Evolutionary conservation across 2,113 vertebrate genomes (phyloP).

Genomic region (Centropus unirufus): DNA sequence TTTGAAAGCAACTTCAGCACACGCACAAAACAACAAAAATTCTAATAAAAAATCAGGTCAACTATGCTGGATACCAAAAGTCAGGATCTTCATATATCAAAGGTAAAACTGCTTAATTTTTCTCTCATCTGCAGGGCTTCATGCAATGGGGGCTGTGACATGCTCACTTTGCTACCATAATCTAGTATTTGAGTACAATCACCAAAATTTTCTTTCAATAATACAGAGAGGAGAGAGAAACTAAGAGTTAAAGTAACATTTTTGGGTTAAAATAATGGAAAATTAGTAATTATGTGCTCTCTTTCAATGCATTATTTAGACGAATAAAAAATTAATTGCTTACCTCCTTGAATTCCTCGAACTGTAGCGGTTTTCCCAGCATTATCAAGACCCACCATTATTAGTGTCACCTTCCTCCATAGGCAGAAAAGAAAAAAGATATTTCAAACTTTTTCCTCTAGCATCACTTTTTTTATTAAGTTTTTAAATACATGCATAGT

Average conservation of each 20-base stretch:
- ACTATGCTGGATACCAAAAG: not conserved
- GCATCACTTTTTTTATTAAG: not conserved
- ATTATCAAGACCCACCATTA: constrained; percentile 97
- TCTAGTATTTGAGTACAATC: not conserved
- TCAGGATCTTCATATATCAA: not conserved
- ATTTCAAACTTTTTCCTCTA: not conserved
- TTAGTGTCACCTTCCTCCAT: constrained; percentile 92
- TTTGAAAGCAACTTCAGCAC: not conserved
- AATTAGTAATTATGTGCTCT: not conserved
- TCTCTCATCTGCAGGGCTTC: not conserved
- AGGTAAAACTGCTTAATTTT: not conserved
- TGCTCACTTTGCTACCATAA: not conserved
- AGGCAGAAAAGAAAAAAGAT: not conserved
- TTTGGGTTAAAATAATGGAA: not conserved
- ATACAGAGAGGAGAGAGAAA: not conserved
- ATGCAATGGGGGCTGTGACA: not conserved
- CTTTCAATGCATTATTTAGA: not conserved
- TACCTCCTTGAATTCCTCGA: constrained; percentile 95
- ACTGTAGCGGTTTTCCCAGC: constrained; percentile 93
- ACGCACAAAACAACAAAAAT: not conserved
- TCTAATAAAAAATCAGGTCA: not conserved
- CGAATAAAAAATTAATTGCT: constrained; percentile 1
- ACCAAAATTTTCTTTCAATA: not conserved
- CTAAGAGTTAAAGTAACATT: not conserved
- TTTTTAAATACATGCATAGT: not conserved